Conservation (phyloP, 2,113 vertebrate species). For the Melanocharis versteri region DNA sequence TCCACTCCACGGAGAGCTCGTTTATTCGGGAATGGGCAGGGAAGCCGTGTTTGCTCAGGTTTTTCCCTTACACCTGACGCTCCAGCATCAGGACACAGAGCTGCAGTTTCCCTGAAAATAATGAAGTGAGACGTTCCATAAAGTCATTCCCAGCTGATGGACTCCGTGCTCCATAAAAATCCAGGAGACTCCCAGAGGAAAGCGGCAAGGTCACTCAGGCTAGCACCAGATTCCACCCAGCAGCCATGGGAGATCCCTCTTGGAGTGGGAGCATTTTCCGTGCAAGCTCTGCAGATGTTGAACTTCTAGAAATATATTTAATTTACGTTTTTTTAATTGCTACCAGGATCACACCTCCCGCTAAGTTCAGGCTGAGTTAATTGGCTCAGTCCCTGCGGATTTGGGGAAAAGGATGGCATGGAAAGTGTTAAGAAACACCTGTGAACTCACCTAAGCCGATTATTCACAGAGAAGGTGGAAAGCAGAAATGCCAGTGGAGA, state of each 20-base stretch:
- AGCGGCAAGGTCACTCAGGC: background rate
- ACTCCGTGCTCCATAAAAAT: background rate
- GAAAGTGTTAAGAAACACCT: background rate
- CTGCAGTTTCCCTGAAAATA: conserved; percentile 2
- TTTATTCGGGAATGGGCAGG: background rate
- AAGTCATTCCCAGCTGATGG: conserved; percentile 29
- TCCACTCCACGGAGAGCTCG: conserved; percentile 33
- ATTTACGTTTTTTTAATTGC: background rate
- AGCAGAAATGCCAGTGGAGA: background rate
- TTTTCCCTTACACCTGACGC: background rate
- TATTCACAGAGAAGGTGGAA: background rate
- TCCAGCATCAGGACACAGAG: conserved; percentile 9
- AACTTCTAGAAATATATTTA: background rate
- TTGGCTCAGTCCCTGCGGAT: background rate
- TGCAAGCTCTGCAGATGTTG: background rate
- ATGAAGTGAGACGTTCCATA: conserved; percentile 64
- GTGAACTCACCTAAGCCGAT: background rate
- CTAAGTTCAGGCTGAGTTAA: background rate
- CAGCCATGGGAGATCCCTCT: background rate
- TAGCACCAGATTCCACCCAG: background rate
- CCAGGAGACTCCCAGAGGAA: conserved; percentile 20
- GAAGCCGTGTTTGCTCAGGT: background rate
- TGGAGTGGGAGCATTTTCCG: background rate
- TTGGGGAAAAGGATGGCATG: background rate
- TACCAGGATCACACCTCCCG: background rate